Base-by-base conservation (phyloP, 1,140 invertebrate genomes). In the Orius laevigatus region DNA sequence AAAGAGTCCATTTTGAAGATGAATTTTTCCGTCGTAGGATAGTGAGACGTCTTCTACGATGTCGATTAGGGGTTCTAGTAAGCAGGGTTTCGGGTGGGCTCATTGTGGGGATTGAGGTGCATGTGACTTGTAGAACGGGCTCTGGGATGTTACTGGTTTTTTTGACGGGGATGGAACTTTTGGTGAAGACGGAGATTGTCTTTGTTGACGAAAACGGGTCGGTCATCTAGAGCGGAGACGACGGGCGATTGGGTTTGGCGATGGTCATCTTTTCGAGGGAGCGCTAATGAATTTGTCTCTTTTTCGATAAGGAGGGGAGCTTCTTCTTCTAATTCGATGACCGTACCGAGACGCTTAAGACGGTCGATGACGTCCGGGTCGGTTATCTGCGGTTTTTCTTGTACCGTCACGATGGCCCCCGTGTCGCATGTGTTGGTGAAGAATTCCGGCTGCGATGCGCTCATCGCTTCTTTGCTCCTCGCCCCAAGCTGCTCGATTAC, bases 271-370 rank as follows among this genome's bases (percentile, higher is more conserved):
- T 50, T 33, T 50, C 48, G 1, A 50, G 19, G n/a, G 15, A 50
- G 12, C 20, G 43, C 44, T 6, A 50, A 25, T 9, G 48, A 40
- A 18, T 40, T 33, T 8, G 36, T 19, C n/a, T 32, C 25, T 32
- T 45, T 45, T n/a, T 45, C 43, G 36, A 16, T 16, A 3, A 16
- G 12, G 32, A 31, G 3, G 5, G 10, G 25, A 12, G 39, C n/a
- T 5, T 44, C 20, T 18, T 50, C 48, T 44, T 57, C 56, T 10
- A 58, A 43, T 46, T 53, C 56, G 15, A 58, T 56, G 10, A 53
- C 49, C 3, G 56, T 58, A 19, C 56, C 56, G 5, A 58, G 46
- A 31, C 52, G 52, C 42, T 56, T 56, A 12, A 58, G 47, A 19
- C 52, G 46, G 39, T 56, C 52, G 3, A 58, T 44, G 32, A 58